Percentiles rank a stretch among this genome's conserved stretches.
phyloP scores from a whole-genome alignment of 2,888 invertebrate genomes.

The Lithophane ornitopus region DNA sequence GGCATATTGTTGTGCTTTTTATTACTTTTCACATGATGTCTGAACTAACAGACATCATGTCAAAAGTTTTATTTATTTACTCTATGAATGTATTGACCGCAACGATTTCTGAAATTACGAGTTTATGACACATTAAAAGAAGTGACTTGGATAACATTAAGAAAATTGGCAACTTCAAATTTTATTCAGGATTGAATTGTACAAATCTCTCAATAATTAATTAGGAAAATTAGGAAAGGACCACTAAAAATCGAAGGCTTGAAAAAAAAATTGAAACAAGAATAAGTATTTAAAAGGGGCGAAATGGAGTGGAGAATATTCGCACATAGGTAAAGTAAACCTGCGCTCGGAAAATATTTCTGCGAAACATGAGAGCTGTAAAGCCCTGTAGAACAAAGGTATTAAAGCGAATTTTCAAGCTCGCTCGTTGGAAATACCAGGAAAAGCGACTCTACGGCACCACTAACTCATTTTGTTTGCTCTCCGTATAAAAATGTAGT shows the following conservation, averaged over 20 bases:
- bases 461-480: conserved; percentile 88
- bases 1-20: conserved; percentile 65
- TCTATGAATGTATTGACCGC: conserved; percentile 1
- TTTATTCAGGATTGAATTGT: neutral
- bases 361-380: conserved; percentile 84
- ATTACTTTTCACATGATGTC: no score
- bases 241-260: conserved; percentile 16
- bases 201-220: neutral
- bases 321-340: conserved; percentile 79
- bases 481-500: conserved; percentile 87
- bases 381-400: conserved; percentile 89
- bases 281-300: conserved; percentile 69
- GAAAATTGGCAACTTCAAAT: neutral
- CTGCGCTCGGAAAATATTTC: conserved; percentile 80
- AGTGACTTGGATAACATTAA: no score
- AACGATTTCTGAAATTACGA: neutral
- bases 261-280: conserved; percentile 55
- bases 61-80: neutral
- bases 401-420: conserved; percentile 89
- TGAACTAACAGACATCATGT: neutral
- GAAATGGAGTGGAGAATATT: conserved; percentile 77
- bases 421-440: conserved; percentile 81
- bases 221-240: conserved; percentile 9
- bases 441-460: conserved; percentile 85
- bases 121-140: neutral